phyloP scores from a whole-genome alignment of 1,140 invertebrate genomes.

The Dufourea novaeangliae region DNA sequence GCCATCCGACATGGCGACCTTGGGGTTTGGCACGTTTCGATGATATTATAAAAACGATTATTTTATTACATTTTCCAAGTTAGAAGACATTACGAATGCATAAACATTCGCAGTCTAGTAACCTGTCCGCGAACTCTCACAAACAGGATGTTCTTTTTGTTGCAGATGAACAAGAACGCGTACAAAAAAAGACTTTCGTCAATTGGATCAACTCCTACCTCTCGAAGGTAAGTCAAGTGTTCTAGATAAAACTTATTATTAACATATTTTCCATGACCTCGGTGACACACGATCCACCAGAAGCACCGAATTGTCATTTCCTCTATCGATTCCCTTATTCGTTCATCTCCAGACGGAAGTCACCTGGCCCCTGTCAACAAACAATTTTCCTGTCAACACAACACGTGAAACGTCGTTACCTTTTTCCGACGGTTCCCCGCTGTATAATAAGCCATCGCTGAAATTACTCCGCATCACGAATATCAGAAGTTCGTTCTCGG shows the following conservation, averaged over 20 bases:
- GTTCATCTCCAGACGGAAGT: too few species aligned
- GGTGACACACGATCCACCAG: conserved; percentile 15
- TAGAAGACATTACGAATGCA: too few species aligned
- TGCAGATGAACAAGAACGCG: conserved; percentile 99
- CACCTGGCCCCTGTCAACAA: too few species aligned
- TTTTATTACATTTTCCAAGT: too few species aligned
- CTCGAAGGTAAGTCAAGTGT: conserved; percentile 88
- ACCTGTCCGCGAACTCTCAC: too few species aligned
- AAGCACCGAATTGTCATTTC: too few species aligned
- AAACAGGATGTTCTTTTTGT: conserved; percentile 77
- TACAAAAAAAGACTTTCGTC: conserved; percentile 99
- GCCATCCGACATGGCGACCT: background rate
- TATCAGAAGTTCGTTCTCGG: conserved; percentile 41
- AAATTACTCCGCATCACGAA: conserved; percentile 50
- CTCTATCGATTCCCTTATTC: too few species aligned
- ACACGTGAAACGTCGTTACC: background rate
- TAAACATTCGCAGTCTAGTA: too few species aligned
- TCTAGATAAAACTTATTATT: background rate
- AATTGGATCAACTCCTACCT: conserved; percentile 99
- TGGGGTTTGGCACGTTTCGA: background rate
- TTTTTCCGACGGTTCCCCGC: background rate
- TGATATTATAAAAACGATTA: too few species aligned
- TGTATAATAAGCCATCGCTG: conserved; percentile 26
- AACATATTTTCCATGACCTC: background rate
- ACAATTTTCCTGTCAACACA: background rate